Base-by-base conservation (phyloP, 2,888 invertebrate genomes). In the Habrosyne pyritoides region DNA sequence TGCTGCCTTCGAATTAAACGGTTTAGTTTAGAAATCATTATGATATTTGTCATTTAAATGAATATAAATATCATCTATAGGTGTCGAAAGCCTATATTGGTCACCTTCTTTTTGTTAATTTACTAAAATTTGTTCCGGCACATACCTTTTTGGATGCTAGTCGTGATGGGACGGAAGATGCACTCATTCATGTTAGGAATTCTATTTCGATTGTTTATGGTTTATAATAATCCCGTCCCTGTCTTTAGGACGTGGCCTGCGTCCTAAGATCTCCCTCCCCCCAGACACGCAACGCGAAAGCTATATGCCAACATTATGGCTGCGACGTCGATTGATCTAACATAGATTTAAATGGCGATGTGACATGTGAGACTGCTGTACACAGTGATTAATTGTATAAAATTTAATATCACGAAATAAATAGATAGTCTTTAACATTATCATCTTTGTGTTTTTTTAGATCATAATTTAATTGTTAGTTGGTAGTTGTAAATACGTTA, bases 361-460 rank as follows among this genome's bases (percentile, higher is more conserved):
- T 48, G 54, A 56, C 55, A 59, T 55, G 57, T 50, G 65, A 67
- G 71, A 75, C 75, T 74, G 78, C 79, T 79, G 79, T 77, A 81
- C 77, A 63, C 74, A 73, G 75, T 81, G 78, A 78, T 77, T 81
- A n/a, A 50, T 30, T 21, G 28, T 28, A 28, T 50, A n/a, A 69
- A 70, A 57, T 55, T 59, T 61, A 60, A 55, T 67, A 71, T 63
- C 57, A 56, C 64, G 49, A 28, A 18, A 28, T 50, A 28, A 50
- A 22, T 67, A 64, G 42, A 66, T 73, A 67, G 67, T 75, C 60
- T 69, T 53, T 42, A 36, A 42, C 42, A 55, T 64, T 54, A 62
- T 61, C 60, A 59, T 63, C 53, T 68, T 67, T 65, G 66, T 63
- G 66, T 61, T 58, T 68, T 61, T 58, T 63, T 64, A 64, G 53